Evolutionary conservation across 2,888 invertebrate species (phyloP), one percentile per base, ranked within the genome.

Genomic region (Ennomos quercinarius): DNA sequence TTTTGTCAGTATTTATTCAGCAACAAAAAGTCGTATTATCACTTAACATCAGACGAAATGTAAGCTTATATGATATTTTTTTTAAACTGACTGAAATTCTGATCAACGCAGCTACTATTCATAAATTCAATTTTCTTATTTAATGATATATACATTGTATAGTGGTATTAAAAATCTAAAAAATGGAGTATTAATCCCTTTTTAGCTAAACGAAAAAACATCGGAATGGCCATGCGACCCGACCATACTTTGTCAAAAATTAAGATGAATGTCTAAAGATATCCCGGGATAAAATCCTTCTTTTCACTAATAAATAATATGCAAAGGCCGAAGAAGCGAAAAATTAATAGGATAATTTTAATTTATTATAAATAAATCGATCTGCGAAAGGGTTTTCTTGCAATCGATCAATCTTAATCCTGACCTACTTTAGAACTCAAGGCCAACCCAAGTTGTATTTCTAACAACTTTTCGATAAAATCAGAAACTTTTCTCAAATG

Each of bases 381-480:
- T 53, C 34, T 42, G 13, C 40, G 35, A 47, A 53, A 58, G 42
- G 44, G 46, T 11, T 53, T 44, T 44, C 48, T 53, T 13, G 39
- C 52, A 11, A 48, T 53, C 38, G 43, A 17, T 44, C 52, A 43
- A 52, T 51, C 49, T 36, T 9, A 44, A 53, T 39, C 1, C 35
- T 39, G 58, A 43, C 57, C 45, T n/a, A 57, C 42, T 53, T 58
- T 43, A 43, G 35, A 43, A 41, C 10, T 35, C 27, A 50, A 50
- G 50, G 50, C 36, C 34, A 2, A n/a, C 27, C 27, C 6, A 46
- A 27, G 41, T 27, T 34, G 17, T 35, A 40, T 17, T n/a, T 35
- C 34, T 11, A 17, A 11, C n/a, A 12, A 17, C 17, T 13, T 10
- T n/a, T 3, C 13, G 39, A 39, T 39, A 13, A 27, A 41, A 50